Evolutionary conservation across 2,888 invertebrate species (phyloP).

Genomic region (Eledone cirrhosa): DNA sequence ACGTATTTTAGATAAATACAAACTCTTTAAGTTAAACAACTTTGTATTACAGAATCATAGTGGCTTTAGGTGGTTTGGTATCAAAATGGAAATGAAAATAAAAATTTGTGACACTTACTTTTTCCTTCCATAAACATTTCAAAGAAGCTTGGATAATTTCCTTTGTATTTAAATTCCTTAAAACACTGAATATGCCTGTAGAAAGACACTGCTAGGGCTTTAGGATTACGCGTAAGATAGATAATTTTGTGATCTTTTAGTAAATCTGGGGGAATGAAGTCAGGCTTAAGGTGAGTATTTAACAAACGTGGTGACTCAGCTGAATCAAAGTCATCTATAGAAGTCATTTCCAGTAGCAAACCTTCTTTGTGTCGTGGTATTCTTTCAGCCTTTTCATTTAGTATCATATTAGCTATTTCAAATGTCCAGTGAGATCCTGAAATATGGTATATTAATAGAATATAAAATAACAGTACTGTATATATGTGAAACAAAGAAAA

Average conservation of each 20-base stretch:
- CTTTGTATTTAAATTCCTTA: background rate
- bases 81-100: no score
- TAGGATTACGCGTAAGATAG: slow-evolving; percentile 39
- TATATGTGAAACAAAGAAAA: no score
- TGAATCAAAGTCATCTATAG: slow-evolving; percentile 16
- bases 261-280: slow-evolving; percentile 38
- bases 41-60: no score
- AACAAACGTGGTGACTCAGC: slow-evolving; percentile 38
- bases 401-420: slow-evolving; percentile 41
- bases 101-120: no score
- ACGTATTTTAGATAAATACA: no score
- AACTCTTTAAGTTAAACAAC: no score
- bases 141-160: no score
- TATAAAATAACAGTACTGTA: no score
- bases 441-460: background rate
- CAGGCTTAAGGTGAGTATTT: slow-evolving; percentile 37
- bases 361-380: slow-evolving; percentile 38
- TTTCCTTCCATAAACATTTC: no score
- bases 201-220: slow-evolving; percentile 39
- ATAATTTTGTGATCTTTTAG: slow-evolving; percentile 32
- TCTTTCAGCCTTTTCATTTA: slow-evolving; percentile 35
- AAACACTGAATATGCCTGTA: slow-evolving; percentile 29
- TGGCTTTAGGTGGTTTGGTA: no score
- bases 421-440: slow-evolving; percentile 43
- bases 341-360: slow-evolving; percentile 37